These are phyloP conservation scores for Drosophila funebris DNA, from an alignment of 1,140 invertebrate species.

Conservation along the genomic window DNA sequence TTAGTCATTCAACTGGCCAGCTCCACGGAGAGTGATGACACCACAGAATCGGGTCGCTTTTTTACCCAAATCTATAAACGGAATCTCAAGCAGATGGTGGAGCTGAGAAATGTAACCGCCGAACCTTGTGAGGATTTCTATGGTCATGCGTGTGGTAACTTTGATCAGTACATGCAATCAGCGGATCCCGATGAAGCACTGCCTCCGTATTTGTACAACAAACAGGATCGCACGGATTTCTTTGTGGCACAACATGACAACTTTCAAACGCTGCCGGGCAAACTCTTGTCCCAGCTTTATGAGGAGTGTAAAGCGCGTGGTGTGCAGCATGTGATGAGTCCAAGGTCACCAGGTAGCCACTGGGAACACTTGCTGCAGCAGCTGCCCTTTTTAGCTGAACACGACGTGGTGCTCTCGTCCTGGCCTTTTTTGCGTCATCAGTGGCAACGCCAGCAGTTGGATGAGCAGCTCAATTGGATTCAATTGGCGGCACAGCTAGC, in stretches of 20 bases:
- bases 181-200: slow-evolving; percentile 41
- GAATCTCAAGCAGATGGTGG: slow-evolving; percentile 52
- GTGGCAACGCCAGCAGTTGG: slow-evolving; percentile 49
- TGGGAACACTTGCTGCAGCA: slow-evolving; percentile 53
- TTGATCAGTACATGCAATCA: not conserved
- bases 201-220: slow-evolving; percentile 68
- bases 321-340: no score
- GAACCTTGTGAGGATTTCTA: slow-evolving; percentile 74
- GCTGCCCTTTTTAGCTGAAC: slow-evolving; percentile 50
- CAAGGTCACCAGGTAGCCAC: not conserved
- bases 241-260: slow-evolving; percentile 50
- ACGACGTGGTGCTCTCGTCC: slow-evolving; percentile 18
- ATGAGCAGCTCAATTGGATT: slow-evolving; percentile 61
- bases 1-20: not conserved
- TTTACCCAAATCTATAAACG: slow-evolving; percentile 59
- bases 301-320: slow-evolving; percentile 42
- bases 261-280: slow-evolving; percentile 57
- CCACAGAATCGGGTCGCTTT: slow-evolving; percentile 36
- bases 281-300: slow-evolving; percentile 55
- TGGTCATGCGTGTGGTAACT: slow-evolving; percentile 71
- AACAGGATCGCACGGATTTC: slow-evolving; percentile 70
- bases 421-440: slow-evolving; percentile 69
- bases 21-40: not conserved
- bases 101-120: slow-evolving; percentile 45
- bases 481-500: slow-evolving; percentile 62